phyloP scores from a whole-genome alignment of 2,888 invertebrate genomes.

The Chrysolina oricalcia region DNA sequence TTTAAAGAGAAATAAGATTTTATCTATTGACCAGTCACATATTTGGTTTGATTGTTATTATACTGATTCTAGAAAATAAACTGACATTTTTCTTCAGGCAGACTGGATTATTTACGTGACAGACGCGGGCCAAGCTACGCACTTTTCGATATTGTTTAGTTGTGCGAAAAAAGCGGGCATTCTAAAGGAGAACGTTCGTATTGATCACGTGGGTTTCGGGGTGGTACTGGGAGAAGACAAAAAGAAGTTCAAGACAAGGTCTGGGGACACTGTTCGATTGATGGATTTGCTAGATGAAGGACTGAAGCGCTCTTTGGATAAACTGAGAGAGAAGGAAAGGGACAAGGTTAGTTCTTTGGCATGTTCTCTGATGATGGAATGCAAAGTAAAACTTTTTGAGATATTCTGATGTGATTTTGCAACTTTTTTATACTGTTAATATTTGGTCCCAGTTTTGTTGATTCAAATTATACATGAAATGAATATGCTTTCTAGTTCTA shows the following conservation, averaged over 20 bases:
- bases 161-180: constrained; percentile 88
- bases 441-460: no score
- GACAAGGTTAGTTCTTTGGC: constrained; percentile 77
- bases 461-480: no score
- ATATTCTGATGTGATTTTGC: no score
- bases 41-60: no score
- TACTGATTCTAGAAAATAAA: not conserved
- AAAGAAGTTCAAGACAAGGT: constrained; percentile 98
- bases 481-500: no score
- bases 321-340: constrained; percentile 89
- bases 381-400: no score
- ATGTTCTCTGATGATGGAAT: not conserved
- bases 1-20: no score
- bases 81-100: constrained; percentile 65
- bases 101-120: constrained; percentile 95
- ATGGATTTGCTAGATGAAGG: constrained; percentile 94
- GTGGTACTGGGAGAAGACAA: constrained; percentile 98
- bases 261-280: constrained; percentile 92
- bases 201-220: constrained; percentile 96
- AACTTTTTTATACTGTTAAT: no score
- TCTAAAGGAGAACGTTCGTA: constrained; percentile 75
- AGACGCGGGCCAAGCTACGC: constrained; percentile 91
- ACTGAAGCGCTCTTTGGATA: constrained; percentile 85
- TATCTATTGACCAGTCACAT: no score
- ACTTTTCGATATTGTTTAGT: constrained; percentile 84